Percentiles rank a stretch among this genome's conserved stretches.
phyloP scores from a whole-genome alignment of 2,888 invertebrate species.

The Lordiphosa fenestrarum region DNA sequence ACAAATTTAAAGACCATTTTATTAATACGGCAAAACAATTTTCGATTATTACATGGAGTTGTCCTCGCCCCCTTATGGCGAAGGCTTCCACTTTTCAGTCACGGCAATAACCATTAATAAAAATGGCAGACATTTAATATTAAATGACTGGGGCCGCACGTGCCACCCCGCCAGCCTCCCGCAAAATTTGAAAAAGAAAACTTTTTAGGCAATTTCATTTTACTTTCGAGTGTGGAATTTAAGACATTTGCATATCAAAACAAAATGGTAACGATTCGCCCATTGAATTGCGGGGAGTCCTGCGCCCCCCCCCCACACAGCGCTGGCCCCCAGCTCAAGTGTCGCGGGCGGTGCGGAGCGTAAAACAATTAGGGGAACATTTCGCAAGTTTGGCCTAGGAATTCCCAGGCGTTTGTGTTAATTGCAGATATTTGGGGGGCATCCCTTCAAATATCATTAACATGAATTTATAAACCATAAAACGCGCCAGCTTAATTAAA shows the following conservation, averaged over 20 bases:
- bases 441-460: conserved; percentile 66
- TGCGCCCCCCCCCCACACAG: conserved; percentile 17
- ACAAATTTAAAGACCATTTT: conserved; percentile 7
- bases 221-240: conserved; percentile 51
- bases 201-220: conserved; percentile 66
- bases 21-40: conserved; percentile 59
- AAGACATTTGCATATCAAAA: conserved; percentile 70
- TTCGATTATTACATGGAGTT: conserved; percentile 56
- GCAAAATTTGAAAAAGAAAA: conserved; percentile 35
- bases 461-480: conserved; percentile 75
- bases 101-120: conserved; percentile 70
- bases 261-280: conserved; percentile 47
- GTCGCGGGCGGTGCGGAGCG: conserved; percentile 15
- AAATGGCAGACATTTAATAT: conserved; percentile 70
- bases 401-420: conserved; percentile 57
- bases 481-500: conserved; percentile 65
- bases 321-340: conserved; percentile 32
- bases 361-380: conserved; percentile 69
- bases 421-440: conserved; percentile 56
- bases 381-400: conserved; percentile 41
- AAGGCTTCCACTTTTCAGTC: conserved; percentile 44
- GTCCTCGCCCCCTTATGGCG: not conserved
- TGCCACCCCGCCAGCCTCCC: conserved; percentile 21
- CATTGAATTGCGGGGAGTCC: conserved; percentile 9
- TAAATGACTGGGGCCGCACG: conserved; percentile 60